These are phyloP conservation scores for Zingel zingel DNA, from an alignment of 2,113 vertebrate species.

Conservation along the genomic window DNA sequence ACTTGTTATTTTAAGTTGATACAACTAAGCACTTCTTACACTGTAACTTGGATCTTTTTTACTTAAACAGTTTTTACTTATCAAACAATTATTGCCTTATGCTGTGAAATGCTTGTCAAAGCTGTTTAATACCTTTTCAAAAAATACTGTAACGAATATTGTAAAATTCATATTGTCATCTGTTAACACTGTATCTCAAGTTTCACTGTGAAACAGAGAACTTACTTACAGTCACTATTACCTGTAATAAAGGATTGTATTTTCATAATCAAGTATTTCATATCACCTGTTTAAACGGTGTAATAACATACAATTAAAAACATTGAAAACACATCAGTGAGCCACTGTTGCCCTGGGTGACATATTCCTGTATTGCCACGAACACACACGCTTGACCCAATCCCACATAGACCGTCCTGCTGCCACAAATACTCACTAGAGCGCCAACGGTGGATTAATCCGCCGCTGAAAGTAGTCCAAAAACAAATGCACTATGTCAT, in stretches of 20 bases:
- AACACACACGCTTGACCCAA: not conserved
- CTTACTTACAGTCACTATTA: not conserved
- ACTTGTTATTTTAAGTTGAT: too few species aligned
- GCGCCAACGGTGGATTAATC: too few species aligned
- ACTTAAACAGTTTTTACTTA: not conserved
- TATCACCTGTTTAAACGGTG: not conserved
- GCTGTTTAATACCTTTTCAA: not conserved
- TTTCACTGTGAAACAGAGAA: not conserved
- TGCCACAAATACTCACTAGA: too few species aligned
- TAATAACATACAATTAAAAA: not conserved
- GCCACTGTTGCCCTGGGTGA: not conserved
- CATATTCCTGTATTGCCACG: not conserved
- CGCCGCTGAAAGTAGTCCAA: not conserved
- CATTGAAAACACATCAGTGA: not conserved
- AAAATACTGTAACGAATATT: not conserved
- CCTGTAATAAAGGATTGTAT: not conserved
- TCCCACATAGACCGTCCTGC: not conserved
- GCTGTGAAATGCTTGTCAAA: slow-evolving; percentile 2
- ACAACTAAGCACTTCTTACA: not conserved
- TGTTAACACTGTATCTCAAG: not conserved
- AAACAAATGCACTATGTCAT: not conserved
- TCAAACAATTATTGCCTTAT: not conserved
- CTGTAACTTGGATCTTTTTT: not conserved
- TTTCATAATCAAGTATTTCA: not conserved
- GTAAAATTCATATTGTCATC: not conserved